phyloP scores from a whole-genome alignment of 2,113 vertebrate genomes.

The Neolamprologus sp. region DNA sequence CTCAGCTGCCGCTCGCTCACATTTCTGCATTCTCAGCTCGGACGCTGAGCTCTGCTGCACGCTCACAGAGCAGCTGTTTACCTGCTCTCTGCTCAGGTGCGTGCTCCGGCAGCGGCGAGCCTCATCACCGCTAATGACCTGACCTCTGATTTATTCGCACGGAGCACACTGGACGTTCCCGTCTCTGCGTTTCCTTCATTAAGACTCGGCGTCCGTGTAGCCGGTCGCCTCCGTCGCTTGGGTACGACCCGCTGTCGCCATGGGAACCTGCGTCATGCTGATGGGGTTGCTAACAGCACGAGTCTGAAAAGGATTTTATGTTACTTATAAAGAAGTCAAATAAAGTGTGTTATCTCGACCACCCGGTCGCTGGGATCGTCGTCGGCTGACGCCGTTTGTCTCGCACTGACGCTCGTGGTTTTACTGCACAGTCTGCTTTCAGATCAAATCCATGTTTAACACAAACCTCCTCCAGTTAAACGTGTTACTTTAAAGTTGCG shows the following conservation, averaged over 20 bases:
- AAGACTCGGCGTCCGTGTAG: background rate
- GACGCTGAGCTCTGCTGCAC: background rate
- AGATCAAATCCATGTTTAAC: background rate
- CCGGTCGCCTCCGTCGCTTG: rapidly evolving
- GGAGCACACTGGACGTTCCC: background rate
- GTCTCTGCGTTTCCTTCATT: background rate
- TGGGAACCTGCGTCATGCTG: background rate
- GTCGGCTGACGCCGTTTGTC: background rate
- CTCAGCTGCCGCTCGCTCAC: background rate
- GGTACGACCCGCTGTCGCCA: background rate
- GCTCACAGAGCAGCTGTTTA: background rate
- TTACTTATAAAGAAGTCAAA: background rate
- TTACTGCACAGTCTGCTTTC: background rate
- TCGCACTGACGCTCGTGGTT: background rate
- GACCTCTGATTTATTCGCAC: background rate
- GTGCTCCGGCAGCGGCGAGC: background rate
- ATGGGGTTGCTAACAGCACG: background rate
- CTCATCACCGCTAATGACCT: background rate
- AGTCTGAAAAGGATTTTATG: background rate
- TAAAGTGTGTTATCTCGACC: background rate
- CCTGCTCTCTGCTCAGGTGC: background rate
- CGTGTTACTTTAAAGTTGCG: background rate
- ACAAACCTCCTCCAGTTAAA: background rate
- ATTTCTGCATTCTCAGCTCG: too few relatives aligned
- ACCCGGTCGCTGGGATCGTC: background rate